Percentiles rank a stretch among this genome's conserved stretches.
These are phyloP conservation scores for Eilema depressum DNA, from an alignment of 2,888 invertebrate species.

Conservation along the genomic window DNA sequence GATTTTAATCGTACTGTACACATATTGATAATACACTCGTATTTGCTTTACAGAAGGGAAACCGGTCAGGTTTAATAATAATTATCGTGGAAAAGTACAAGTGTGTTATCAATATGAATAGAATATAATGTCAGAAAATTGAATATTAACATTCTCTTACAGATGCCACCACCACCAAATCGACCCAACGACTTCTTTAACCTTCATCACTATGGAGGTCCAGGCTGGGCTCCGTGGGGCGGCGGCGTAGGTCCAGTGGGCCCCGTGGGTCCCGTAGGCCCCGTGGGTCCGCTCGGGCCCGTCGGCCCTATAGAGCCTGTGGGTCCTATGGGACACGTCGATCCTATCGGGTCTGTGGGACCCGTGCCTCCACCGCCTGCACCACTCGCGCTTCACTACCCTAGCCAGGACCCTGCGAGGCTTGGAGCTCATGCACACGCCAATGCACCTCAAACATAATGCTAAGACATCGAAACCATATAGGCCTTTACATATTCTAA, in stretches of 20 bases:
- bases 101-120: no score
- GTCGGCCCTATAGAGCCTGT: slow-evolving; percentile 1
- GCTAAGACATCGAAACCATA: no score
- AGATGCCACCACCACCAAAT: slow-evolving; percentile 82
- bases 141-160: slow-evolving; percentile 6
- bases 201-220: slow-evolving; percentile 80
- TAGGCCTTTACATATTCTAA: no score
- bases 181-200: slow-evolving; percentile 89
- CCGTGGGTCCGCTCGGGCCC: slow-evolving; percentile 25
- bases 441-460: slow-evolving; percentile 73
- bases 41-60: no score
- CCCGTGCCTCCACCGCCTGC: slow-evolving; percentile 75
- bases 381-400: slow-evolving; percentile 94
- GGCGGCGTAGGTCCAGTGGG: not conserved
- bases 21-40: no score
- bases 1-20: no score
- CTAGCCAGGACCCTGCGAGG: slow-evolving; percentile 98
- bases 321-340: slow-evolving; percentile 23
- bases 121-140: no score
- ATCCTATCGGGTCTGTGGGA: slow-evolving; percentile 35
- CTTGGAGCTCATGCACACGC: slow-evolving; percentile 91
- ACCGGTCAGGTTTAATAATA: no score
- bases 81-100: no score
- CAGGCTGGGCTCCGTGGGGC: slow-evolving; percentile 65
- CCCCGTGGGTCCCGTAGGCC: slow-evolving; percentile 6